phyloP scores from a whole-genome alignment of 2,888 invertebrate species.

The Epirrita christyi region DNA sequence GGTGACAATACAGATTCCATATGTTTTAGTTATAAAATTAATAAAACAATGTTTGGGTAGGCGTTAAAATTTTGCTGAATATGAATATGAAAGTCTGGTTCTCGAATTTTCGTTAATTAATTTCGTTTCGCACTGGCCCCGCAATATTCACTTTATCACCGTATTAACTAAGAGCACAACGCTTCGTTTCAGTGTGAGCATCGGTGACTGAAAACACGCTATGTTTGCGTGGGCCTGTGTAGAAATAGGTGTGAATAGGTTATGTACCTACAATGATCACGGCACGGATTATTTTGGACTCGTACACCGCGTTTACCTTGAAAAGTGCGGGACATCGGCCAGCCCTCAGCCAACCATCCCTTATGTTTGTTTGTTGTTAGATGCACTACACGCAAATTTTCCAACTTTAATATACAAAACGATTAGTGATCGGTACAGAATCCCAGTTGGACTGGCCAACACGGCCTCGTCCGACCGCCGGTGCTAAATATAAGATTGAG shows the following conservation, averaged over 20 bases:
- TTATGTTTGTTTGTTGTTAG: conserved; percentile 59
- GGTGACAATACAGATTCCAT: conserved; percentile 84
- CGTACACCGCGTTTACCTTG: conserved; percentile 77
- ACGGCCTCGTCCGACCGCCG: conserved; percentile 72
- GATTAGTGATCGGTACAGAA: conserved; percentile 77
- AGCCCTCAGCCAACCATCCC: conserved; percentile 58
- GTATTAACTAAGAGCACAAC: conserved; percentile 80
- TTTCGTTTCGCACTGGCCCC: conserved; percentile 62
- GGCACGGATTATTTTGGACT: conserved; percentile 71
- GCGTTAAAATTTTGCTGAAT: conserved; percentile 17
- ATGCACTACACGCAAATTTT: conserved; percentile 55
- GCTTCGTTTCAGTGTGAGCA: conserved; percentile 78
- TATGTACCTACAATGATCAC: conserved; percentile 77
- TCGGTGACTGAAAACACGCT: conserved; percentile 78
- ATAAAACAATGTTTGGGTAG: conserved; percentile 28
- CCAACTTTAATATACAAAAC: conserved; percentile 54
- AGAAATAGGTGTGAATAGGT: conserved; percentile 83
- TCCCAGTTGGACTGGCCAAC: conserved; percentile 78
- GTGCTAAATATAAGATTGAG: conserved; percentile 83
- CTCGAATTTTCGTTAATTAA: conserved; percentile 34
- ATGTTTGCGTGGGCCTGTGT: conserved; percentile 82
- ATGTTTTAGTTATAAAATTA: conserved; percentile 66
- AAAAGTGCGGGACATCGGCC: conserved; percentile 57
- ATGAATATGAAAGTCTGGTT: conserved; percentile 18
- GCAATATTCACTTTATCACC: conserved; percentile 69